Evolutionary conservation across 2,888 invertebrate genomes (phyloP), one percentile per base, ranked within the genome.

Genomic region (Crocallis elinguaria): DNA sequence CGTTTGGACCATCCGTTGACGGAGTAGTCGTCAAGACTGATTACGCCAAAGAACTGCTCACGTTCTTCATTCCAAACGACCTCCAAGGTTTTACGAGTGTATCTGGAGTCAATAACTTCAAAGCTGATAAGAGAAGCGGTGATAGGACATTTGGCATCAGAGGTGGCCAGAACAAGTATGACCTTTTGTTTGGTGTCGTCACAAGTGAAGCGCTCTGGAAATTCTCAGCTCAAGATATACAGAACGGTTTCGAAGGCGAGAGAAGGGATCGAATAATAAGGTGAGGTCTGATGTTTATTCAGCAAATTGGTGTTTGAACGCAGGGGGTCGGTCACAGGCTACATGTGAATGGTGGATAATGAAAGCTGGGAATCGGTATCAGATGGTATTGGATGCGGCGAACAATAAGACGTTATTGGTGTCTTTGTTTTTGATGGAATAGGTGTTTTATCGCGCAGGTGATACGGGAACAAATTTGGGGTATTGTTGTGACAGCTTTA

Each of bases 1-100:
- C 97, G 0, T 98, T 98, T 73, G 98, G 98, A 0, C 98, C 98
- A 0, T 97, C 97, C 70, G 97, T 98, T 33, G 98, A 98, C 77
- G 98, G 97, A 43, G 98, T 98, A 48, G 98, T 98, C 53, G 97
- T 98, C 64, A 95, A 96, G 86, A 94, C 96, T 23, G 96, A 97
- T 80, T 96, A 96, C 75, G 96, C 96, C 42, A 96, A 96, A 79
- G 95, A 96, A 74, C 87, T 95, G 6, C 90, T 95, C 12, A 95
- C 95, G 5, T 95, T 94, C 74, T 94, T 95, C 76, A 93, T 93
- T 63, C 94, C 94, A 0, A 94, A 94, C 54, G 94, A 94, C 64
- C 88, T 94, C 55, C 94, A 94, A 83, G 93, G 93, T 36, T 92
- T 93, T 68, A 93, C 93, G n/a, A 93, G 93, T 35, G 93, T 93